Evolutionary conservation across 2,888 invertebrate species (phyloP), one percentile per base, ranked within the genome.

Genomic region (Drosophila kambysellisi): DNA sequence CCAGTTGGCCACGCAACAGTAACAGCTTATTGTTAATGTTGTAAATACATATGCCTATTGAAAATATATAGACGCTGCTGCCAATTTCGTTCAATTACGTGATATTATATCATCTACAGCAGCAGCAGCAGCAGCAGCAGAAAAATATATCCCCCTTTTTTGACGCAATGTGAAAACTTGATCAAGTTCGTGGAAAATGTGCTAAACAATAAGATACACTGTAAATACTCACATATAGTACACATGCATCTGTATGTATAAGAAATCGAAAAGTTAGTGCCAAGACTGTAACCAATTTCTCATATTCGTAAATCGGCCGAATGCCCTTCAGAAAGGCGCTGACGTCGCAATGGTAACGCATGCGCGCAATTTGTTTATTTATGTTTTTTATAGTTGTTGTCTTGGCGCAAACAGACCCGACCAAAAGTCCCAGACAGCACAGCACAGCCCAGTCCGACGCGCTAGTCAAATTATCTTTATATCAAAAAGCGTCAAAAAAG

Each of bases 321-420:
- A 66, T 73, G 85, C 89, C 85, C 85, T 85, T 85, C 89, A 73
- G 60, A 74, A 67, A 69, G 70, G 50, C 68, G 64, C 67, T 54
- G 74, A 63, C 53, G 48, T 43, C 58, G 67, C 48, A 61, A 32
- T 62, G 51, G 52, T 68, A 84, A 85, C 88, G 83, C 89, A 87
- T 87, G 88, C 89, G 73, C 72, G 84, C 80, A 87, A 82, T 88
- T 86, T 89, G 84, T 89, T 85, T 89, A 80, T 73, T 80, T 87
- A 82, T 74, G 82, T 82, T 76, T 83, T 83, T 86, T 88, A 88
- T 89, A 78, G 88, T 75, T 89, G 79, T 82, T 88, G 68, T 89
- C 79, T 72, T 62, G 72, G 65, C 56, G 76, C 50, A 72, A 87
- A 82, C 68, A 86, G 48, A 43, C 52, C 66, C 20, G 29, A 51